Evolutionary conservation across 2,113 vertebrate species (phyloP).

Genomic region (Malurus melanocephalus): DNA sequence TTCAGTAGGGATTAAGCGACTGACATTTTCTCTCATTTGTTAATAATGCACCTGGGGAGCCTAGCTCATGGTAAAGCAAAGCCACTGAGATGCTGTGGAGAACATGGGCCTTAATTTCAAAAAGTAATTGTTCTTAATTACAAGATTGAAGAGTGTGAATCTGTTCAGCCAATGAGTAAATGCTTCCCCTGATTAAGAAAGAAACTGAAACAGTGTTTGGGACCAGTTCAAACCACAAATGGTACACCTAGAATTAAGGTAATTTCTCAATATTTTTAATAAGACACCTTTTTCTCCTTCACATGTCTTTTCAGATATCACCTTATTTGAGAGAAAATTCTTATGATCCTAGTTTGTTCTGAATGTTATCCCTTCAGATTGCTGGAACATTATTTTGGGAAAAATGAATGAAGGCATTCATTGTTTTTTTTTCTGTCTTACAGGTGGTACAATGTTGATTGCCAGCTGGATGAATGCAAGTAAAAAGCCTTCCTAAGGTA

Average conservation of each 20-base stretch:
- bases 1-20: neutral
- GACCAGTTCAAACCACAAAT: neutral
- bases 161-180: neutral
- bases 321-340: neutral
- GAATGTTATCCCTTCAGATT: neutral
- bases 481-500: neutral
- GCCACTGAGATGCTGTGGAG: neutral
- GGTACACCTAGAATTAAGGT: neutral
- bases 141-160: neutral
- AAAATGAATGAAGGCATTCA: neutral
- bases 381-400: neutral
- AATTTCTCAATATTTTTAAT: neutral
- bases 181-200: neutral
- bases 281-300: neutral
- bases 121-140: neutral
- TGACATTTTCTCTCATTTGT: neutral
- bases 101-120: neutral
- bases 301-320: neutral
- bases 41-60: neutral
- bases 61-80: neutral
- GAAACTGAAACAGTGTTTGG: neutral
- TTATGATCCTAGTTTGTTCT: neutral
- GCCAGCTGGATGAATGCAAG: neutral
- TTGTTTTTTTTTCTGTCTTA: neutral
- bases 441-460: neutral